phyloP scores from a whole-genome alignment of 2,888 invertebrate species.

The Lepetodrilus schrolli region DNA sequence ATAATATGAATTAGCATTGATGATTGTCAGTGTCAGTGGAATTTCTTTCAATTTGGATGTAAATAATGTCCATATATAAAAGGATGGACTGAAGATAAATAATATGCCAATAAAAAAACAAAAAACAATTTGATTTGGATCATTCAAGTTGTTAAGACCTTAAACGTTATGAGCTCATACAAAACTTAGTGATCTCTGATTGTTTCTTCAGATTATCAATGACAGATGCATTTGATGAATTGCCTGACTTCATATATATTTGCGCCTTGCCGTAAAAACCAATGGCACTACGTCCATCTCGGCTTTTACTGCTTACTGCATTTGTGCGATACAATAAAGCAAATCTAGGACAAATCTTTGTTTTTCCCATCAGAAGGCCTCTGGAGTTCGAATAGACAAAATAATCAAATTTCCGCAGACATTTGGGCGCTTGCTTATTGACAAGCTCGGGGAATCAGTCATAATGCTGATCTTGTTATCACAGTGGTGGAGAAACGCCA shows the following conservation, averaged over 20 bases:
- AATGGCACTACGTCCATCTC: background rate
- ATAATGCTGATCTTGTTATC: background rate
- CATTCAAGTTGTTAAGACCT: no score
- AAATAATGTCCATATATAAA: no score
- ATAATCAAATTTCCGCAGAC: constrained; percentile 13
- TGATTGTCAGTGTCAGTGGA: no score
- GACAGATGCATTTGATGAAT: background rate
- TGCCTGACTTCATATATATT: background rate
- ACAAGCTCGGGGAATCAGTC: background rate
- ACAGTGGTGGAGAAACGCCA: background rate
- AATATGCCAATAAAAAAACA: no score
- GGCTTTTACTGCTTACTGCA: background rate
- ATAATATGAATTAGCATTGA: no score
- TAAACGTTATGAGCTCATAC: no score
- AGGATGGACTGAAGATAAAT: no score
- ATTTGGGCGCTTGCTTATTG: background rate
- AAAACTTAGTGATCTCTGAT: no score
- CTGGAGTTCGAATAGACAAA: background rate
- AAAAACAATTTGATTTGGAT: no score
- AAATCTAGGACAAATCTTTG: background rate
- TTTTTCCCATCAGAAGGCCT: background rate
- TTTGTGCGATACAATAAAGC: background rate
- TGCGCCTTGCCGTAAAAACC: background rate
- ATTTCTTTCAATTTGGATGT: no score
- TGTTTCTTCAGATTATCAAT: no score